Evolutionary conservation across 2,797 vertebrate species (phyloP), one percentile per base, ranked within the genome.

Genomic region (Bucorvus abyssinicus): DNA sequence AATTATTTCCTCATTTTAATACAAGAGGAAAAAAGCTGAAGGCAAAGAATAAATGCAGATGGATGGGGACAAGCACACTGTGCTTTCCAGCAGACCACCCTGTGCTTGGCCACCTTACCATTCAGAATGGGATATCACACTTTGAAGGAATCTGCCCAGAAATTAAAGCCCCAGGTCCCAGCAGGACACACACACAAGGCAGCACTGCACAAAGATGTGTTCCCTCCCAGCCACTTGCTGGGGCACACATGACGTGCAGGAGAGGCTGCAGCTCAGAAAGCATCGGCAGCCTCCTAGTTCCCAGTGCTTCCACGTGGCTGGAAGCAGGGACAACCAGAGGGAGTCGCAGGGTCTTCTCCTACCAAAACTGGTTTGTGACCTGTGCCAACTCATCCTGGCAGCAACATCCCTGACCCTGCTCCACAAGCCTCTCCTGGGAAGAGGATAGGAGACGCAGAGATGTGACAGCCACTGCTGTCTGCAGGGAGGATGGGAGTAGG

Each of bases 381-480:
- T 45, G 47, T 71, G 42, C 30, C 36, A 40, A 57, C 53, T 55
- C 59, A 65, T 14, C 12, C 32, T 1, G 2, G 50, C 70, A 75
- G 63, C 52, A 60, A 68, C 63, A 80, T n/a, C n/a, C 56, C 38
- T 29, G 11, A 16, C 38, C 26, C 49, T 55, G 47, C 52, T 73
- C n/a, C 3, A 0, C 53, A 73, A 1, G 0, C 16, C 61, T 61
- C n/a, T n/a, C 50, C 26, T 2, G 3, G 40, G 19, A 82, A 82
- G 24, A 50, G 9, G 9, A 13, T 26, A 87, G 8, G 9, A 27
- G 24, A 47, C 36, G n/a, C 18, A 52, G 42, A 15, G 52, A 57
- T 50, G 6, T 3, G 4, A 70, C 49, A 50, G 4, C 24, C 12
- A 3, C 53, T 32, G 53, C 70, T 45, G n/a, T 29, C 73, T 47